phyloP scores from a whole-genome alignment of 2,888 invertebrate species.

The Drosophila lutescens region DNA sequence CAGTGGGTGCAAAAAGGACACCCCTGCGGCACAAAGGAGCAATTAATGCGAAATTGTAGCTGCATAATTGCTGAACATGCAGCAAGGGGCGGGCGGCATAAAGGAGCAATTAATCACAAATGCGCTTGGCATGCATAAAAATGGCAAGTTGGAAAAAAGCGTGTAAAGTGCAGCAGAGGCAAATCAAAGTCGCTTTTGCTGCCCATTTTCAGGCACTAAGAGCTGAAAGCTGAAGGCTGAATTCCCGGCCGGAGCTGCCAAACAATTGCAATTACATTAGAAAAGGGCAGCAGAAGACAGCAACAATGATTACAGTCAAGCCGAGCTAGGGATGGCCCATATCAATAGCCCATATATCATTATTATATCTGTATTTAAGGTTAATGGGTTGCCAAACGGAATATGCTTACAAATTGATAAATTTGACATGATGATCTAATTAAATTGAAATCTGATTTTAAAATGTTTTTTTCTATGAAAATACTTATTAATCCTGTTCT shows the following conservation, averaged over 20 bases:
- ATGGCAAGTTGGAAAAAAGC: slow-evolving; percentile 55
- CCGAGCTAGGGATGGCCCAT: slow-evolving; percentile 4
- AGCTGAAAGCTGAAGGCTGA: slow-evolving; percentile 14
- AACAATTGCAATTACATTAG: slow-evolving; percentile 79
- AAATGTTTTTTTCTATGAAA: not conserved
- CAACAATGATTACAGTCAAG: slow-evolving; percentile 47
- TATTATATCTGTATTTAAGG: not conserved
- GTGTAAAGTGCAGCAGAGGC: slow-evolving; percentile 32
- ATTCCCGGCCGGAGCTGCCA: slow-evolving; percentile 51
- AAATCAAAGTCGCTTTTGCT: slow-evolving; percentile 56
- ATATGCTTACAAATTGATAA: not conserved
- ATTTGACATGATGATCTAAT: not conserved
- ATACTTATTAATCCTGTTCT: too few species aligned
- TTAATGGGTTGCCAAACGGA: not conserved
- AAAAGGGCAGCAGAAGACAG: slow-evolving; percentile 53
- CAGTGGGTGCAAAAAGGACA: slow-evolving; percentile 17
- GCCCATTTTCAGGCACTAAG: slow-evolving; percentile 49
- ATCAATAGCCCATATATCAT: not conserved
- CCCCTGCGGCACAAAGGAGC: slow-evolving; percentile 72
- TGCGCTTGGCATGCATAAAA: slow-evolving; percentile 83
- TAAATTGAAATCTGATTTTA: not conserved
- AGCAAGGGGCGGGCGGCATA: slow-evolving; percentile 57
- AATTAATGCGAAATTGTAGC: slow-evolving; percentile 81
- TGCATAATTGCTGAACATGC: slow-evolving; percentile 81
- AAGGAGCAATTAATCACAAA: slow-evolving; percentile 82